Percentiles rank a stretch among this genome's conserved stretches.
Evolutionary conservation across 2,113 vertebrate species (phyloP).

Genomic region (Stercorarius parasiticus): DNA sequence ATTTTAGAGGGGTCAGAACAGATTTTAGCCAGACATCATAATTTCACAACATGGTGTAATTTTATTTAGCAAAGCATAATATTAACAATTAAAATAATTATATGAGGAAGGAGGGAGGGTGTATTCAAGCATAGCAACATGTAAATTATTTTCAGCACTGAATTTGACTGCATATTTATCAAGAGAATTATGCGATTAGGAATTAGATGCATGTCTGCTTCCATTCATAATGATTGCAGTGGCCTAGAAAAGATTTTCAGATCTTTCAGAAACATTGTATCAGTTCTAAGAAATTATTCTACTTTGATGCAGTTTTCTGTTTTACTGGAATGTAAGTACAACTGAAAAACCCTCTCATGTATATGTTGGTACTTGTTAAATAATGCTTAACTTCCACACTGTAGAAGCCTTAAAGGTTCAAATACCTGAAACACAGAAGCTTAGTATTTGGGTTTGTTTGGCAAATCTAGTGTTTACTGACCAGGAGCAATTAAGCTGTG

Average conservation of each 20-base stretch:
- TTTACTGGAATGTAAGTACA: not conserved
- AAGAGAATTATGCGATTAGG: not conserved
- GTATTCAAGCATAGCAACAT: not conserved
- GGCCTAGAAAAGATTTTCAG: not conserved
- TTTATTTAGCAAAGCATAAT: slow-evolving; percentile 16
- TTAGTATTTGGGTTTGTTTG: not conserved
- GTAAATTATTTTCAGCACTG: not conserved
- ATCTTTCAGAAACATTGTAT: not conserved
- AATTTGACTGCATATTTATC: not conserved
- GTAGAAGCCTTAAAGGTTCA: not conserved
- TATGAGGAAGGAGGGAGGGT: not conserved
- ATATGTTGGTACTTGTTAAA: not conserved
- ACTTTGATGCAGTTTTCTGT: not conserved
- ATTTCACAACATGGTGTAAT: not conserved
- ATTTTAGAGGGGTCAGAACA: slow-evolving; percentile 9
- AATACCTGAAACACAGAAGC: not conserved
- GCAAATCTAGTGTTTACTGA: not conserved
- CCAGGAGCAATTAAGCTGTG: not conserved
- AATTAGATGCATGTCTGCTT: not conserved
- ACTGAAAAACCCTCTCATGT: not conserved
- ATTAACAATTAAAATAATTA: slow-evolving; percentile 18
- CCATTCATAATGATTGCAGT: not conserved
- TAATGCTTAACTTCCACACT: not conserved
- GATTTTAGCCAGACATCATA: not conserved
- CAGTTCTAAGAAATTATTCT: not conserved